Evolutionary conservation across 2,797 vertebrate genomes (phyloP), one percentile per base, ranked within the genome.

Genomic region (Poecile montanus): DNA sequence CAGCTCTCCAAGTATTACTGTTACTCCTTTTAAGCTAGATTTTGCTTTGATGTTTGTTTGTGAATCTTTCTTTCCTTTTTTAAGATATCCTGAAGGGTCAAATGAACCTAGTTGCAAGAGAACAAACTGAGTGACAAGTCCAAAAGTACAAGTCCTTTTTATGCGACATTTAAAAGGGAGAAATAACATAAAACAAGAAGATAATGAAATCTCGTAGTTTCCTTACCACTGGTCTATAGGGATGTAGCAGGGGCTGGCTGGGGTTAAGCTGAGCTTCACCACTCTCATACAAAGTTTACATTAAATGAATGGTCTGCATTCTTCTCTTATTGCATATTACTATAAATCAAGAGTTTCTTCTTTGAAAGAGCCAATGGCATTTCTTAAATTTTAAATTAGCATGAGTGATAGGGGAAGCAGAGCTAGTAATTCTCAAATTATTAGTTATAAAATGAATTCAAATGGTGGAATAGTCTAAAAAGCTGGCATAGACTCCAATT

Each of bases 371-470:
- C 32, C 16, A 63, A 13, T 61, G 85, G n/a, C 6, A 27, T 83
- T 85, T 94, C 23, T 83, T 76, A 44, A 34, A 40, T 91, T 91
- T 82, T 68, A 66, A 87, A 66, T 79, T 87, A 71, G 40, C n/a
- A 16, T 27, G 42, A 80, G 36, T 60, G 83, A 71, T 18, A 76
- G 65, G 18, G 65, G 29, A 70, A 83, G 58, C 72, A 66, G 51
- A n/a, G 38, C 68, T 70, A 74, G 15, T 85, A 66, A 73, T 79
- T 92, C 77, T 87, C n/a, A 81, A 89, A 89, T 67, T 77, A 56
- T 10, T 88, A 36, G n/a, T 67, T 84, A 77, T 56, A 78, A 72
- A 89, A 75, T 67, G 29, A 72, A 12, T 86, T 84, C 34, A 78
- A 88, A 84, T 70, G 60, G 34, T 71, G 32, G 40, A 65, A 16